Evolutionary conservation across 2,113 vertebrate genomes (phyloP), one percentile per base, ranked within the genome.

Genomic region (Leuciscus idus): DNA sequence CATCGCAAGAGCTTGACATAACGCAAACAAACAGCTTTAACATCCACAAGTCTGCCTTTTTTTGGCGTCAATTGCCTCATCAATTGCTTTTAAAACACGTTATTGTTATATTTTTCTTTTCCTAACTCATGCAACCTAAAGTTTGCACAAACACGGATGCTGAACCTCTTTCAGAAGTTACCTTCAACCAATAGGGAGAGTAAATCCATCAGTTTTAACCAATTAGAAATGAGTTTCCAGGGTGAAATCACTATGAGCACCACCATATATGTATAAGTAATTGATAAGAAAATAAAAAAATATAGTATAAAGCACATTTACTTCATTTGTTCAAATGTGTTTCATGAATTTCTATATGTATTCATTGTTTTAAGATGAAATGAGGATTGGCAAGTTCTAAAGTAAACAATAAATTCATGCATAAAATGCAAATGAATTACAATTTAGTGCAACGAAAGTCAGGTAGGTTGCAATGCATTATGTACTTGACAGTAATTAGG

Each of bases 11-110:
- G 10, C 17, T 80, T 76, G 78, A 78, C 73, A 46, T 66, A 87
- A 85, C 46, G 59, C 87, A 91, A 90, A 91, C 90, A 92, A 95
- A 94, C 87, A 87, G 86, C 88, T 90, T 90, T 90, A 91, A 93
- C 91, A 89, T 92, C 89, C 92, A 93, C 91, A 90, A 92, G 89
- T 82, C 68, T 79, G 70, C 0, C 81, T 84, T 64, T 10, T 39
- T 72, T 77, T 33, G 0, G 33, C 3, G 3, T 33, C 33, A 33
- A 33, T 33, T 33, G 33, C 30, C 33, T 79, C 11, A 0, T n/a
- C 76, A n/a, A 23, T 39, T n/a, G 21, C 55, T 59, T 80, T 50
- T 52, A 50, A 26, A 30, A 9, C n/a, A 2, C 21, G 21, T 36
- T 59, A 33, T 33, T 23, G 26, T 6, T 9, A 0, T 19, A 28